Conservation (phyloP, 2,113 vertebrate genomes). For the Mesitornis unicolor region DNA sequence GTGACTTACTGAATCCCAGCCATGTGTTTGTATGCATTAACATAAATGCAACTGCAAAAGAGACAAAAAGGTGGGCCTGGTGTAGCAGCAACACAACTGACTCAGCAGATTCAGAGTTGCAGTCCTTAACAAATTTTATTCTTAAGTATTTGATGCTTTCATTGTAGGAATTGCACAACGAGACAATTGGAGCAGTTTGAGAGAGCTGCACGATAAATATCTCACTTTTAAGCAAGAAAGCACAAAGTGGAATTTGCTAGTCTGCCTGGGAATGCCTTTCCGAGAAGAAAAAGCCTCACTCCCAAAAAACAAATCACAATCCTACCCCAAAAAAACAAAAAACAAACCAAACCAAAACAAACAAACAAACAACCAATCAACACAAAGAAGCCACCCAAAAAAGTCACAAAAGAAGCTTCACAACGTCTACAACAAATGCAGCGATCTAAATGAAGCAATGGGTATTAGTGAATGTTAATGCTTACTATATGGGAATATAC, state of each 20-base stretch:
- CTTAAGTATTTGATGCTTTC: background rate
- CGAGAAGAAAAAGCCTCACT: background rate
- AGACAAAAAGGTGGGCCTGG: background rate
- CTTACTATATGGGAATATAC: background rate
- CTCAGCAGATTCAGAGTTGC: background rate
- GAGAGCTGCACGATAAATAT: background rate
- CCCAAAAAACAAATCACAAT: background rate
- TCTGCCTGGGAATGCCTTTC: background rate
- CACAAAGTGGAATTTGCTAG: background rate
- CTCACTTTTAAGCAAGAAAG: background rate
- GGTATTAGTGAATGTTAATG: background rate
- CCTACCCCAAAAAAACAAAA: background rate
- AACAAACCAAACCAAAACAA: too few species aligned
- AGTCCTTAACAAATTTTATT: background rate
- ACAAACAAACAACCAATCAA: too few species aligned
- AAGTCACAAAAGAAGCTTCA: too few species aligned
- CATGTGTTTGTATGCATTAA: background rate
- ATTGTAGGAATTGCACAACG: background rate
- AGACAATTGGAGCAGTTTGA: background rate
- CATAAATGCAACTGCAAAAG: background rate
- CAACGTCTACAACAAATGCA: background rate
- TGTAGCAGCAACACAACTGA: background rate
- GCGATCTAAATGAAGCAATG: background rate
- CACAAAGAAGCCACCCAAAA: too few species aligned
- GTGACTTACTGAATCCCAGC: background rate